Base-by-base conservation (phyloP, 2,797 vertebrate genomes). In the Siniperca undulata region DNA sequence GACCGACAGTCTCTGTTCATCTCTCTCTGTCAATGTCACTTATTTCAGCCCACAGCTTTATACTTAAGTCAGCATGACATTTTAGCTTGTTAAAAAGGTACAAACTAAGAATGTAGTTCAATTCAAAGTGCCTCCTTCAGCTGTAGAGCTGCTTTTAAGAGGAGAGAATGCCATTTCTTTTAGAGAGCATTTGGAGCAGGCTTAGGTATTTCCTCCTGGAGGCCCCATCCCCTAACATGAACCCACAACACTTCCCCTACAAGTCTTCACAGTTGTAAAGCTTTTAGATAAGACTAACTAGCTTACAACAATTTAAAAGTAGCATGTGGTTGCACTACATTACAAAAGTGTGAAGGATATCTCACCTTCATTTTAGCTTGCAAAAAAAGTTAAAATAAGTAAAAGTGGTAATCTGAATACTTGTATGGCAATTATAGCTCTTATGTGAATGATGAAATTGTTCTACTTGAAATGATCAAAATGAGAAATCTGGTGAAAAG, bases 161-260 rank as follows among this genome's bases (percentile, higher is more conserved):
- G 53, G 38, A 24, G 53, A 74, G 69, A 44, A 67, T 42, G 12
- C 2, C 0, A n/a, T 77, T 84, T 88, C 10, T 83, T 77, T 61
- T 64, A 30, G 36, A 79, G 77, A 73, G 77, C 73, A 62, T 87
- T 81, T 68, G 17, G 65, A 87, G 74, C 64, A 82, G 73, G 34
- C 78, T 64, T 55, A 88, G 84, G 86, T 1, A 86, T 90, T 92
- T 93, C 89, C 87, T 93, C 78, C 60, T 75, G 79, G 82, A 90
- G 86, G 76, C 85, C 88, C 68, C 30, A 69, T 83, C 69, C 69
- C 81, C 74, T n/a, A 40, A 84, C 72, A 30, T 52, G 66, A 82
- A 87, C 65, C 34, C 71, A 70, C 75, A 81, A 70, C 76, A 81
- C 74, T 81, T 85, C 67, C 81, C 72, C 64, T 42, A 27, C 16